phyloP scores from a whole-genome alignment of 2,797 vertebrate species.

The Apogon talboti region DNA sequence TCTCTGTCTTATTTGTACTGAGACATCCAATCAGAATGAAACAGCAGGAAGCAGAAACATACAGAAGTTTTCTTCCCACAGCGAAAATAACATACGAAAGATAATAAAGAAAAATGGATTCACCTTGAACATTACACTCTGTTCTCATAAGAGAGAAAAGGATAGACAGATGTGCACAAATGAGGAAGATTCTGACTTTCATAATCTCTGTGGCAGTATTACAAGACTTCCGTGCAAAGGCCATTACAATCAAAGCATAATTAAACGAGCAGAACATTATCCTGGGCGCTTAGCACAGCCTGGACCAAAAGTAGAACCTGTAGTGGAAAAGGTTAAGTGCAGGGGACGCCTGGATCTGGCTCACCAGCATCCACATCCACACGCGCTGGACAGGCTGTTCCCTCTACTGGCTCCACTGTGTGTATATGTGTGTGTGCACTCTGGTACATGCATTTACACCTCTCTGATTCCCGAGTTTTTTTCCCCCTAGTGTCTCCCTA shows the following conservation, averaged over 20 bases:
- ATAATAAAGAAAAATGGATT: background rate
- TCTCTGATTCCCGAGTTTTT: constrained; percentile 45
- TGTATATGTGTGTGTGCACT: constrained; percentile 11
- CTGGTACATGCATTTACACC: constrained; percentile 55
- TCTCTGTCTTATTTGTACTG: background rate
- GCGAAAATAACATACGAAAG: background rate
- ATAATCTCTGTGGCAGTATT: constrained; percentile 31
- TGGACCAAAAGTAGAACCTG: constrained; percentile 57
- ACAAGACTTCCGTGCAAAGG: constrained; percentile 53
- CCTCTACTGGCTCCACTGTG: constrained; percentile 47
- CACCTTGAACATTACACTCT: constrained; percentile 27
- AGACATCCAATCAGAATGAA: background rate
- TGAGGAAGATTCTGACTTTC: constrained; percentile 32
- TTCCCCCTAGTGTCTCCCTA: constrained; percentile 12
- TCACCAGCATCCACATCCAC: constrained; percentile 27
- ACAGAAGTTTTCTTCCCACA: background rate
- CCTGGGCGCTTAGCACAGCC: constrained; percentile 58
- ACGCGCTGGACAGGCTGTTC: constrained; percentile 72
- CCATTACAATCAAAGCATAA: constrained; percentile 37
- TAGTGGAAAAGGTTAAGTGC: constrained; percentile 75
- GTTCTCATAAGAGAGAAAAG: constrained; percentile 34
- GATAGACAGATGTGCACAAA: background rate
- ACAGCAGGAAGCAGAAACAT: background rate
- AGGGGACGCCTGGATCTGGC: constrained; percentile 63
- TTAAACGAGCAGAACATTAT: constrained; percentile 70